A percentile compares a stretch with the other conserved stretches of the same genome.
These are phyloP conservation scores for Aleiodes testaceus DNA, from an alignment of 2,888 invertebrate genomes.

Conservation along the genomic window DNA sequence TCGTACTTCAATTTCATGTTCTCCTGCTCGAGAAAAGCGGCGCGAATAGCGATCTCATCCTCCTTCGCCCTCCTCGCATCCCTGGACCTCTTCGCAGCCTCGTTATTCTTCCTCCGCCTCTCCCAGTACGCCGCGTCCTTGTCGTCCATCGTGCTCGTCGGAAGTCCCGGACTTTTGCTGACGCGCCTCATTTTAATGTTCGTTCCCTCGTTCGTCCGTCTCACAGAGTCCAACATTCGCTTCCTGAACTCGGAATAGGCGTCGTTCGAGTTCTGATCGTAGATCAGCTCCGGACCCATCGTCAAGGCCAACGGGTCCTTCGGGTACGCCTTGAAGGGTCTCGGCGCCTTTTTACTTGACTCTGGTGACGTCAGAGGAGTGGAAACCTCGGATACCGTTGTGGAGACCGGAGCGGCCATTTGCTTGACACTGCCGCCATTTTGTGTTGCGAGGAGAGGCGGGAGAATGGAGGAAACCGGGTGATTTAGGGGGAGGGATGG, in stretches of 20 bases:
- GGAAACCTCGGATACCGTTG: too few relatives aligned
- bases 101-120: slow-evolving; percentile 92
- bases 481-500: slow-evolving; percentile 48
- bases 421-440: slow-evolving; percentile 37
- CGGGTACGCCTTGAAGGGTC: slow-evolving; percentile 84
- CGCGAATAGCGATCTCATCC: slow-evolving; percentile 92
- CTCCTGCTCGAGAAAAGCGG: slow-evolving; percentile 90
- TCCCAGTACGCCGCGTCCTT: slow-evolving; percentile 92
- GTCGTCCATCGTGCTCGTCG: slow-evolving; percentile 61
- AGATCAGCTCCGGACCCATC: slow-evolving; percentile 74
- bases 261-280: slow-evolving; percentile 78
- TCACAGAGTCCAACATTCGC: slow-evolving; percentile 80
- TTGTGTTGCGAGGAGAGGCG: slow-evolving; percentile 17
- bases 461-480: slow-evolving; percentile 42
- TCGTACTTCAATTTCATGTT: slow-evolving; percentile 85
- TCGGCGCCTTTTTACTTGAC: slow-evolving; percentile 72
- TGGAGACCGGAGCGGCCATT: too few relatives aligned
- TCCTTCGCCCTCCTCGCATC: slow-evolving; percentile 93
- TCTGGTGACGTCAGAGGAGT: slow-evolving; percentile 51
- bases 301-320: slow-evolving; percentile 79
- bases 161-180: slow-evolving; percentile 56
- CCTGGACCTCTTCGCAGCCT: slow-evolving; percentile 94
- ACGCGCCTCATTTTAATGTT: slow-evolving; percentile 82
- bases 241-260: slow-evolving; percentile 83
- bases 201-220: slow-evolving; percentile 78